phyloP scores from a whole-genome alignment of 2,888 invertebrate genomes.

The Lepidonotus clava region DNA sequence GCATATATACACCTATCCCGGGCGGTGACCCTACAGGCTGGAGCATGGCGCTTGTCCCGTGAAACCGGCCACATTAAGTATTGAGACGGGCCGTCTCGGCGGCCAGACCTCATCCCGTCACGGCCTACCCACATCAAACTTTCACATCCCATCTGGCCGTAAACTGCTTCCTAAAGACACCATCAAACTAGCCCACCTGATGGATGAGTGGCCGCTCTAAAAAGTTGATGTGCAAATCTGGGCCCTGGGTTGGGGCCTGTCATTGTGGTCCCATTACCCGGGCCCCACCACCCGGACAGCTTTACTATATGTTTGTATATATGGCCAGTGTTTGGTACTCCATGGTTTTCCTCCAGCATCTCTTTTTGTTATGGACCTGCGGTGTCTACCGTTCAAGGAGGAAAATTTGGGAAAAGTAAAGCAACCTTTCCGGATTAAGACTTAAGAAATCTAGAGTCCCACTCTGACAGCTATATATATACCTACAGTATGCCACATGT shows the following conservation, averaged over 20 bases:
- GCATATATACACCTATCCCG: too few relatives aligned
- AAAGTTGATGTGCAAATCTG: constrained; percentile 24
- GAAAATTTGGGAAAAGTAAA: too few relatives aligned
- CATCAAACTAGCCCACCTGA: constrained; percentile 47
- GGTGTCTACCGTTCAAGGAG: too few relatives aligned
- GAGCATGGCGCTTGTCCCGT: too few relatives aligned
- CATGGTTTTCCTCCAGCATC: neutral
- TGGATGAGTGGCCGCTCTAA: constrained; percentile 31
- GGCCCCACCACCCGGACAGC: neutral
- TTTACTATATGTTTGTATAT: neutral
- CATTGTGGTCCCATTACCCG: neutral
- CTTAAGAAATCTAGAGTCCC: too few relatives aligned
- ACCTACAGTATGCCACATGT: too few relatives aligned
- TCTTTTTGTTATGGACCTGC: too few relatives aligned
- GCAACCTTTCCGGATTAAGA: too few relatives aligned
- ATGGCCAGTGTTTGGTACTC: neutral
- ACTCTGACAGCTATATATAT: too few relatives aligned
- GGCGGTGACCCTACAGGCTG: too few relatives aligned
- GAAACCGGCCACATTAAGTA: constrained; percentile 34
- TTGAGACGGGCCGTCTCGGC: neutral
- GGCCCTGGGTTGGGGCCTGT: neutral
- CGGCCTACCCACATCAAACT: constrained; percentile 11
- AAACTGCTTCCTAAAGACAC: constrained; percentile 53
- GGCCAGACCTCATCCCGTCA: neutral
- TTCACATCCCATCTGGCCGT: constrained; percentile 49